Evolutionary conservation across 2,888 invertebrate genomes (phyloP).

Genomic region (Habrosyne pyritoides): DNA sequence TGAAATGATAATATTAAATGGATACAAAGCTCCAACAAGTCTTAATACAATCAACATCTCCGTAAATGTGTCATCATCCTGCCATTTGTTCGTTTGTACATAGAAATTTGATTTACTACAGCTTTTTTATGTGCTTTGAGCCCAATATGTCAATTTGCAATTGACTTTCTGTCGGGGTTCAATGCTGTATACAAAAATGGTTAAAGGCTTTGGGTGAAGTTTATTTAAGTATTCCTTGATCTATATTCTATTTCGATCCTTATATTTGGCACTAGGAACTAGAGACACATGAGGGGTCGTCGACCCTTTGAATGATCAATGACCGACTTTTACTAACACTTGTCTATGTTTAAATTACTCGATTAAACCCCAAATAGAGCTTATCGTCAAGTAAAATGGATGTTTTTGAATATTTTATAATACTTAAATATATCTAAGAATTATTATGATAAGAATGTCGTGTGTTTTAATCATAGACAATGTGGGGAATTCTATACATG

Average conservation of each 20-base stretch:
- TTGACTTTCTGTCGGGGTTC: background rate
- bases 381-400: conserved; percentile 49
- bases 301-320: background rate
- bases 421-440: conserved; percentile 19
- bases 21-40: background rate
- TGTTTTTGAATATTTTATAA: conserved; percentile 49
- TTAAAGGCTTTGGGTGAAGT: conserved; percentile 5
- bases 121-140: background rate
- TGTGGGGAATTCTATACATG: background rate
- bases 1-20: background rate
- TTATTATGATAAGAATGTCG: conserved; percentile 2
- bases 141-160: background rate
- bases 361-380: conserved; percentile 60
- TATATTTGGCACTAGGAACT: background rate
- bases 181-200: background rate
- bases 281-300: background rate
- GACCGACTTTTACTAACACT: conserved; percentile 21
- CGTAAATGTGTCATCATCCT: background rate
- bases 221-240: background rate
- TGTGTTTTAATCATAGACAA: conserved; percentile 9
- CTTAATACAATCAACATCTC: background rate
- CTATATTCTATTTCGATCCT: conserved; percentile 1
- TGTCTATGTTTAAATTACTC: conserved; percentile 47
- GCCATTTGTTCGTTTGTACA: background rate
- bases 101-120: background rate